phyloP scores from a whole-genome alignment of 2,888 invertebrate genomes.

The Epistrophella euchroma region DNA sequence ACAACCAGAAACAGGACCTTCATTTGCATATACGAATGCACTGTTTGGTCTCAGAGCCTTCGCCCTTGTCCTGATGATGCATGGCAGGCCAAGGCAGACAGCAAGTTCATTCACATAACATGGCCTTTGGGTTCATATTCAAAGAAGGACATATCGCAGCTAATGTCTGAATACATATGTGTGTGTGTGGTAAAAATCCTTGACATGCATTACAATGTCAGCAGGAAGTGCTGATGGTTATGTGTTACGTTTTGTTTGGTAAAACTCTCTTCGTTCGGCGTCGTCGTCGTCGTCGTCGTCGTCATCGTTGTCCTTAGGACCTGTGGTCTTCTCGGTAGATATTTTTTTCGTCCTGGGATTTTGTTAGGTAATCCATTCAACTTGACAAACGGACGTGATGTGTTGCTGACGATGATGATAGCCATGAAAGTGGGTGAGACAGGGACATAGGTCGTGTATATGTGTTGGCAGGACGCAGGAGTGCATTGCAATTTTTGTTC shows the following conservation, averaged over 20 bases:
- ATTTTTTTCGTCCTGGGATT: slow-evolving; percentile 36
- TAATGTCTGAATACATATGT: slow-evolving; percentile 51
- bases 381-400: slow-evolving; percentile 73
- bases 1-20: slow-evolving; percentile 70
- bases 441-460: background rate
- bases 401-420: slow-evolving; percentile 70
- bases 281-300: background rate
- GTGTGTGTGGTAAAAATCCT: slow-evolving; percentile 75
- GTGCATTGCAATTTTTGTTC: slow-evolving; percentile 34
- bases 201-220: slow-evolving; percentile 78
- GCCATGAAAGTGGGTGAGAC: slow-evolving; percentile 30
- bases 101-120: slow-evolving; percentile 72
- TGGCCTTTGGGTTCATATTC: slow-evolving; percentile 60
- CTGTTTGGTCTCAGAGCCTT: slow-evolving; percentile 49
- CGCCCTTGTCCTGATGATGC: slow-evolving; percentile 43
- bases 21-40: slow-evolving; percentile 75
- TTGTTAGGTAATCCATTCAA: slow-evolving; percentile 72
- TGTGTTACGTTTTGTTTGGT: slow-evolving; percentile 70
- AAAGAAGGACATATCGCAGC: slow-evolving; percentile 52
- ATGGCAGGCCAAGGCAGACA: slow-evolving; percentile 49
- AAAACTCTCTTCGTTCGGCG: slow-evolving; percentile 18
- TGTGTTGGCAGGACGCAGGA: background rate
- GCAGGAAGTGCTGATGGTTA: slow-evolving; percentile 78
- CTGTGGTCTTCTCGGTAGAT: slow-evolving; percentile 18
- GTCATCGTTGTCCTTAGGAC: slow-evolving; percentile 38